Evolutionary conservation across 1,140 invertebrate species (phyloP), one percentile per base, ranked within the genome.

Genomic region (Rhagoletis zephyria): DNA sequence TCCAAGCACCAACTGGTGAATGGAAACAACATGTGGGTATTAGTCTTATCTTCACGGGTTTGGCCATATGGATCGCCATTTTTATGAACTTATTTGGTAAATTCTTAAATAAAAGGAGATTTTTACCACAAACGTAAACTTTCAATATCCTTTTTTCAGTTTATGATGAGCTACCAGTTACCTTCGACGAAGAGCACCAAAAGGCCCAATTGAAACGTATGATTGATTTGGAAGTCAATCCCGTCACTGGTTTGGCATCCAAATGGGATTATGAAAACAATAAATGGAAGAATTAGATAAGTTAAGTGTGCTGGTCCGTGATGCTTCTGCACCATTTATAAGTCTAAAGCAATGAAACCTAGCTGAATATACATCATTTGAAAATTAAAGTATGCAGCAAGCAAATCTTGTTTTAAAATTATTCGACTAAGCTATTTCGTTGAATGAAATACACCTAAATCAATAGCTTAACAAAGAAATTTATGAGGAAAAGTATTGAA

Each of bases 1-100:
- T 98, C 89, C 94, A 96, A 87, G 97, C 97, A 4, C 96, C 97
- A 51, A 96, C 96, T 70, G 98, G 98, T 7, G 95, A 97, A 91
- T 98, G 97, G 97, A 99, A 99, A 94, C 94, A 94, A 16, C 93
- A 96, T 1, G 0, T 96, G 51, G 97, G 96, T 74, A 91, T 95
- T 88, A 87, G 91, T 3, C 89, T 97, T 0, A 88, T 96, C 0
- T 92, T 94, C 14, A 87, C 94, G 1, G 94, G 95, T 0, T 12
- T 95, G 0, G 94, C 95, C 14, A 85, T 97, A 5, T 97, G 96
- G 96, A 89, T 95, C 0, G 96, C 94, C 89, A 94, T 97, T 81
- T 95, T 94, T 87, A 94, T 96, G 92, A 97, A 96, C 90, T 64
- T 94, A 42, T 97, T 94, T 89, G 95, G 97, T 98, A 94, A 94